Evolutionary conservation across 2,888 invertebrate species (phyloP).

Genomic region (Fragum fragum): DNA sequence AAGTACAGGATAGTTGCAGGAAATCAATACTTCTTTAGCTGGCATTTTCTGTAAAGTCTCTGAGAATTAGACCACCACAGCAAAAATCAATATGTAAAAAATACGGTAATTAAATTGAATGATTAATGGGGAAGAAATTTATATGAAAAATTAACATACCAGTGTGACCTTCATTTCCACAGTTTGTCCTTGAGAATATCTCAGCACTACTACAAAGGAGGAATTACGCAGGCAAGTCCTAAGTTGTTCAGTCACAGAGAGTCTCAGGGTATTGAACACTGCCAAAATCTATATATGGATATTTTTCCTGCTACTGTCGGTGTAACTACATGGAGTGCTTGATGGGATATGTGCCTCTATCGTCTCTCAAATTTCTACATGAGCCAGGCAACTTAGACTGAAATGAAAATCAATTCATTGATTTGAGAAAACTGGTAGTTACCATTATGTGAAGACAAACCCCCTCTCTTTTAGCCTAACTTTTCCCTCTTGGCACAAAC

Average conservation of each 20-base stretch:
- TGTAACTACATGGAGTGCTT: background rate
- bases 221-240: background rate
- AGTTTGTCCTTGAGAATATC: slow-evolving; percentile 1
- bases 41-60: slow-evolving; percentile 21
- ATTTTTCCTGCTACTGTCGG: slow-evolving; percentile 30
- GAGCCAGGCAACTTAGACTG: too few relatives aligned
- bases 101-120: background rate
- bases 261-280: slow-evolving; percentile 20
- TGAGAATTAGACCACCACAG: background rate
- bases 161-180: slow-evolving; percentile 7
- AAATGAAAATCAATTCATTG: slow-evolving; percentile 69
- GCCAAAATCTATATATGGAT: slow-evolving; percentile 53
- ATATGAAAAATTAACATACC: slow-evolving; percentile 12
- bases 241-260: background rate
- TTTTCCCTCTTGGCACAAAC: too few relatives aligned
- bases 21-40: slow-evolving; percentile 4
- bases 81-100: slow-evolving; percentile 12
- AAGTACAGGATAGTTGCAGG: background rate
- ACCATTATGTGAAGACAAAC: slow-evolving; percentile 7
- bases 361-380: too few relatives aligned
- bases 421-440: slow-evolving; percentile 35
- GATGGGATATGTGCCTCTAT: too few relatives aligned
- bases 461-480: too few relatives aligned
- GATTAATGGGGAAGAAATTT: background rate
- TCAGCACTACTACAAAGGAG: background rate